These are phyloP conservation scores for Holcopasites calliopsidis DNA, from an alignment of 1,140 invertebrate species.

Conservation along the genomic window DNA sequence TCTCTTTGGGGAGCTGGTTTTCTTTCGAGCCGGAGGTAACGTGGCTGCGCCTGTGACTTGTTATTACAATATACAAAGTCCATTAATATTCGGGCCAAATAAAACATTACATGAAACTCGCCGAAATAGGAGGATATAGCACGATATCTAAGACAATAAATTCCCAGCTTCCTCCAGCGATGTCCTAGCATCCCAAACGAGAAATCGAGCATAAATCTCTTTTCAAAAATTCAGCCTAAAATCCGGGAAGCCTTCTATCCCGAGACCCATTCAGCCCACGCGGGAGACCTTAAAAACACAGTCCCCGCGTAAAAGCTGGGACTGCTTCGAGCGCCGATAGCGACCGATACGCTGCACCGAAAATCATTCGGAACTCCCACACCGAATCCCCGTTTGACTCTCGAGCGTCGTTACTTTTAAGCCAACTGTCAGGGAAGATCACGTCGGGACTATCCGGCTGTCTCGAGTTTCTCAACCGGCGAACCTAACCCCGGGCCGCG, in stretches of 20 bases:
- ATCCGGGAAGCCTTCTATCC: background rate
- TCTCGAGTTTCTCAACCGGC: background rate
- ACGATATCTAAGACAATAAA: no score
- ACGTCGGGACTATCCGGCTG: background rate
- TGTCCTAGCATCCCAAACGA: no score
- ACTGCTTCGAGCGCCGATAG: no score
- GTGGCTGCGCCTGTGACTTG: no score
- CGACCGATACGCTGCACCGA: background rate
- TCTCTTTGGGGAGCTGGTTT: no score
- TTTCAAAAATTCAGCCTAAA: background rate
- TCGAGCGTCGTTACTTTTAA: background rate
- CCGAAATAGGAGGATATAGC: no score
- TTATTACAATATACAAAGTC: no score
- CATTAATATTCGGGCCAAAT: no score
- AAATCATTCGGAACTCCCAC: slow-evolving; percentile 29
- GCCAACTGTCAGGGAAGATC: background rate
- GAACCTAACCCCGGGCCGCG: no score
- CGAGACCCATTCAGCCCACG: background rate
- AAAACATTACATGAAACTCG: no score
- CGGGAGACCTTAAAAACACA: background rate
- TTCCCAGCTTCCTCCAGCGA: no score
- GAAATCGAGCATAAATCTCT: background rate
- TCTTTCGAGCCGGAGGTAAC: no score
- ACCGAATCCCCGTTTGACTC: background rate
- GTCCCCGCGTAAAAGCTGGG: background rate